Conservation (phyloP, 2,797 vertebrate genomes). For the Labeo calbasu region DNA sequence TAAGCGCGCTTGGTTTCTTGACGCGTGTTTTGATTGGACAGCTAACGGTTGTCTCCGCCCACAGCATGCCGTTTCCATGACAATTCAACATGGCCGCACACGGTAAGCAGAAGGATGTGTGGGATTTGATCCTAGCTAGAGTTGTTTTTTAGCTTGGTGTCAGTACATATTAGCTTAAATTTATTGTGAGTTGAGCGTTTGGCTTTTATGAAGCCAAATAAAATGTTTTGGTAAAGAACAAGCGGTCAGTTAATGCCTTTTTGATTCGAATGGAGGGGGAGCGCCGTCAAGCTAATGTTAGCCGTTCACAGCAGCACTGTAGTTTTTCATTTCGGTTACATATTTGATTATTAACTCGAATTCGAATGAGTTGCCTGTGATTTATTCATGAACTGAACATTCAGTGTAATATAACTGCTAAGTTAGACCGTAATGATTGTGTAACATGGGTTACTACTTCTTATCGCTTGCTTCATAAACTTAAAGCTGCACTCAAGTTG, state of each 20-base stretch:
- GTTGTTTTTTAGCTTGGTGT: neutral
- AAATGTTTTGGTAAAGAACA: neutral
- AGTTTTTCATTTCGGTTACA: no score
- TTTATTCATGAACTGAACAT: no score
- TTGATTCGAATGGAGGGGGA: neutral
- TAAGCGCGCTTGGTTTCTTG: neutral
- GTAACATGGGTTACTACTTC: neutral
- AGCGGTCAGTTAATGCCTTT: neutral
- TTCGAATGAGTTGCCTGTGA: neutral
- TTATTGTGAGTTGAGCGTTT: neutral
- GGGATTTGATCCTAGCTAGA: neutral
- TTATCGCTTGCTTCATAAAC: neutral
- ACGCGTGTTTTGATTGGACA: constrained; percentile 24
- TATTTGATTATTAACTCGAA: neutral
- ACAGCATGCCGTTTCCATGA: constrained; percentile 61
- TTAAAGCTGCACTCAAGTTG: no score
- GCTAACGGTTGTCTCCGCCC: neutral
- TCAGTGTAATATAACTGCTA: neutral
- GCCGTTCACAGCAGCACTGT: neutral
- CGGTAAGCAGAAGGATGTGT: constrained; percentile 54
- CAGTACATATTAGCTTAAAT: neutral
- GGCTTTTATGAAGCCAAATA: neutral
- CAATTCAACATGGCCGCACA: constrained; percentile 63
- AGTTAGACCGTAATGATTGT: no score
- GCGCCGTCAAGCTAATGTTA: neutral